phyloP scores from a whole-genome alignment of 2,113 vertebrate species.

The Uria lomvia region DNA sequence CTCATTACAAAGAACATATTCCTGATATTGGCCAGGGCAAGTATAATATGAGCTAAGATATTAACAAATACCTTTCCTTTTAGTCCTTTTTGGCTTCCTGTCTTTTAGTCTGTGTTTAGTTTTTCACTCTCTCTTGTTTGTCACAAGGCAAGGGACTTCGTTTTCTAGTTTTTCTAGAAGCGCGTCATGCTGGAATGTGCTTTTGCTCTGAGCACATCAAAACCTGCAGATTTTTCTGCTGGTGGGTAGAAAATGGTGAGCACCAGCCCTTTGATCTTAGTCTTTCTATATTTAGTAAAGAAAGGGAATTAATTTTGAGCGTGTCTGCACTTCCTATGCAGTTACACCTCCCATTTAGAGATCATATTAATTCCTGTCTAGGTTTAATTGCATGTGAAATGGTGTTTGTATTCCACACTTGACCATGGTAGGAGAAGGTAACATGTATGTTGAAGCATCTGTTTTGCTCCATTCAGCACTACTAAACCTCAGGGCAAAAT shows the following conservation, averaged over 20 bases:
- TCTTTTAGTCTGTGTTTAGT: neutral
- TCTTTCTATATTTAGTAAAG: neutral
- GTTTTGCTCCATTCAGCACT: neutral
- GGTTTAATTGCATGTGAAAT: neutral
- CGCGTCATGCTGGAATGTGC: neutral
- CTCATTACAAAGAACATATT: neutral
- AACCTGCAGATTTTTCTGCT: neutral
- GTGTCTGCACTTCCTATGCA: neutral
- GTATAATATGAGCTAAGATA: neutral
- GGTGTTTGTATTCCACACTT: neutral
- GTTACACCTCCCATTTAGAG: neutral
- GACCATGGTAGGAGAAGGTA: neutral
- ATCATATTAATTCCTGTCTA: neutral
- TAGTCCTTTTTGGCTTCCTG: neutral
- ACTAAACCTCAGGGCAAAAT: neutral
- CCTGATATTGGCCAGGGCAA: neutral
- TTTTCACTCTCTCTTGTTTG: neutral
- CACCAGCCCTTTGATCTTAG: neutral
- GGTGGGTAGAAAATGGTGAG: neutral
- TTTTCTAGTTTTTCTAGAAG: neutral
- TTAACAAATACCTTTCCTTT: neutral
- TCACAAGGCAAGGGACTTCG: neutral
- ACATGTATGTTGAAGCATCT: neutral
- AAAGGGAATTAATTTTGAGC: neutral
- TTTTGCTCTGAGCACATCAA: neutral